These are phyloP conservation scores for Aphidoletes aphidimyza DNA, from an alignment of 2,888 invertebrate species.

Conservation along the genomic window DNA sequence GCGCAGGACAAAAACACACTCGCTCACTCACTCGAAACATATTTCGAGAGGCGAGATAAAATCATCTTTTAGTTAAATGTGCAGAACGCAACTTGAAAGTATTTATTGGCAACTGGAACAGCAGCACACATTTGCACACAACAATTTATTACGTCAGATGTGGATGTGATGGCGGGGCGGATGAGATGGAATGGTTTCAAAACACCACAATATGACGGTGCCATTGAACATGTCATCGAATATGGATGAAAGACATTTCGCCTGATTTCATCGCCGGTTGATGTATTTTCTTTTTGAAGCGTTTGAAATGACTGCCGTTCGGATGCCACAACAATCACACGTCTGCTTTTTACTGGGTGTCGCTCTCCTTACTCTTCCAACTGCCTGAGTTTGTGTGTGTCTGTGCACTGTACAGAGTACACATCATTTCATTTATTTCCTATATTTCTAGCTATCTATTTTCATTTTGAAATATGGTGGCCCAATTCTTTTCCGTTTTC, in stretches of 20 bases:
- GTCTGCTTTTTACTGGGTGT: too few relatives aligned
- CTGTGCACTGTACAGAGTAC: too few relatives aligned
- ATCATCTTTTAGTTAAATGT: conserved; percentile 37
- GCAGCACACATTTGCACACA: background rate
- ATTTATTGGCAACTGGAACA: conserved; percentile 43
- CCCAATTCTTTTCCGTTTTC: background rate
- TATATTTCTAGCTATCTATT: conserved; percentile 17
- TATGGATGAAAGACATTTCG: conserved; percentile 44
- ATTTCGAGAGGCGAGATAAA: conserved; percentile 17
- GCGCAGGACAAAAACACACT: background rate
- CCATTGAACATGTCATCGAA: conserved; percentile 39
- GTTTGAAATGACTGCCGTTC: background rate
- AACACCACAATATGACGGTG: conserved; percentile 10
- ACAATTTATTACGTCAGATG: conserved; percentile 27
- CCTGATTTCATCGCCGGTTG: conserved; percentile 19
- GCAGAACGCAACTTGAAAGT: conserved; percentile 2
- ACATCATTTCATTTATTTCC: background rate
- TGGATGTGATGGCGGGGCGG: background rate
- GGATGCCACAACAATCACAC: background rate
- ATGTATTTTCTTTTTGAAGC: background rate
- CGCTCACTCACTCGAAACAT: background rate
- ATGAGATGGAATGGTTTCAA: too few relatives aligned
- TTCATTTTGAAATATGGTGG: conserved; percentile 34
- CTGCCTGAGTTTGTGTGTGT: too few relatives aligned
- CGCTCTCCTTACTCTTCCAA: too few relatives aligned